Percentiles rank a stretch among this genome's conserved stretches.
Evolutionary conservation across 2,888 invertebrate genomes (phyloP).

Genomic region (Byasa hedistus): DNA sequence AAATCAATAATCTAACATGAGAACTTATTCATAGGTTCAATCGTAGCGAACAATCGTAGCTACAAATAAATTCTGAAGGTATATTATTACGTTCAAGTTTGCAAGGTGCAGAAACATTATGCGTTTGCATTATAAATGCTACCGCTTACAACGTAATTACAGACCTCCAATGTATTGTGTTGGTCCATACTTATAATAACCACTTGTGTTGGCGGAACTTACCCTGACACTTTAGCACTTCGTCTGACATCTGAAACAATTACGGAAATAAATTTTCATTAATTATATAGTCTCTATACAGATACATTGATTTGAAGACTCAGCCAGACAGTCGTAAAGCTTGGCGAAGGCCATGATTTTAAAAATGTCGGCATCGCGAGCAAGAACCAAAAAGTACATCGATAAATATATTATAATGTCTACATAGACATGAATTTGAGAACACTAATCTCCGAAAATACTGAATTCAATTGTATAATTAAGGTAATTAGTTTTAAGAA

Average conservation of each 20-base stretch:
- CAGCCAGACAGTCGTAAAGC: no score
- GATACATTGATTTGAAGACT: no score
- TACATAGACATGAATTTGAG: no score
- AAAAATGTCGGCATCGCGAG: no score
- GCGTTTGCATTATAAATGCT: constrained; percentile 38
- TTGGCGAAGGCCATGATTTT: no score
- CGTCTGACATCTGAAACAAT: constrained; percentile 58
- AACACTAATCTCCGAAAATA: no score
- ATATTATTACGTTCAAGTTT: constrained; percentile 26
- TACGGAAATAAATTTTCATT: constrained; percentile 18
- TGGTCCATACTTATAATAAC: constrained; percentile 25
- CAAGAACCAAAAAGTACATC: no score
- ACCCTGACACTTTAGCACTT: constrained; percentile 42
- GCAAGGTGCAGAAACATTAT: constrained; percentile 33
- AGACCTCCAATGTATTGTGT: constrained; percentile 32
- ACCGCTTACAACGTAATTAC: constrained; percentile 37
- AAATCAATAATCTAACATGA: not conserved
- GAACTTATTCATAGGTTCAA: not conserved
- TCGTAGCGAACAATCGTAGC: constrained; percentile 14
- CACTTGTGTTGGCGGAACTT: constrained; percentile 37
- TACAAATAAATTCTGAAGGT: constrained; percentile 11
- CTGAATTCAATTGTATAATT: no score
- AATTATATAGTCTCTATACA: not conserved
- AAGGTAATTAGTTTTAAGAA: no score
- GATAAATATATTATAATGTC: no score